These are phyloP conservation scores for Conus canariensis DNA, from an alignment of 2,888 invertebrate species.

Conservation along the genomic window DNA sequence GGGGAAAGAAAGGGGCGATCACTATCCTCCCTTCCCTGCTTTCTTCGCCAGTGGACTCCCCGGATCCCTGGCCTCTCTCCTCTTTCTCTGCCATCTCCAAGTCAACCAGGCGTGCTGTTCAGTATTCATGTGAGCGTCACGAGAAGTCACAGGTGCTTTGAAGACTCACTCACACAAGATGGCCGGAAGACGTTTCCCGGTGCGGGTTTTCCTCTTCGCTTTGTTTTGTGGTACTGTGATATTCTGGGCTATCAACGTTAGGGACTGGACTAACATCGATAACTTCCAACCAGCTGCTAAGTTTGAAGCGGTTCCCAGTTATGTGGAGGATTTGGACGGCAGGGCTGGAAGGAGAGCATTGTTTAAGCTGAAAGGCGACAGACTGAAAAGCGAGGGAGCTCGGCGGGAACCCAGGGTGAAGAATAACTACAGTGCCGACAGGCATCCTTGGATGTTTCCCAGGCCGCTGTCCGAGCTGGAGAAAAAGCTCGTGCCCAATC, in stretches of 20 bases:
- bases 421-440: neutral
- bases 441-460: constrained; percentile 21
- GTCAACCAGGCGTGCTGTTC: neutral
- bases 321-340: neutral
- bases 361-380: neutral
- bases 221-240: neutral
- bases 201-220: neutral
- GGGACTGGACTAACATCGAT: neutral
- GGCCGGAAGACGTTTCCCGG: neutral
- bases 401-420: neutral
- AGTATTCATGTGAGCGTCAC: neutral
- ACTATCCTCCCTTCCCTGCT: neutral
- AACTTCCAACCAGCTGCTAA: neutral
- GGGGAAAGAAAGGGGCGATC: no score
- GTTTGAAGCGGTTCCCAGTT: neutral
- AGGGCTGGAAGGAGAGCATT: neutral
- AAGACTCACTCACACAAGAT: no score
- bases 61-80: neutral
- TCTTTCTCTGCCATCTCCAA: neutral
- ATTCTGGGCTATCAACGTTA: neutral
- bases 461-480: constrained; percentile 49
- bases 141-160: no score
- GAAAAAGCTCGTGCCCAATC: constrained; percentile 54
- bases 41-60: neutral
- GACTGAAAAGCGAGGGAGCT: neutral